Conservation (phyloP, 2,888 invertebrate species). For the Idaea straminata region DNA sequence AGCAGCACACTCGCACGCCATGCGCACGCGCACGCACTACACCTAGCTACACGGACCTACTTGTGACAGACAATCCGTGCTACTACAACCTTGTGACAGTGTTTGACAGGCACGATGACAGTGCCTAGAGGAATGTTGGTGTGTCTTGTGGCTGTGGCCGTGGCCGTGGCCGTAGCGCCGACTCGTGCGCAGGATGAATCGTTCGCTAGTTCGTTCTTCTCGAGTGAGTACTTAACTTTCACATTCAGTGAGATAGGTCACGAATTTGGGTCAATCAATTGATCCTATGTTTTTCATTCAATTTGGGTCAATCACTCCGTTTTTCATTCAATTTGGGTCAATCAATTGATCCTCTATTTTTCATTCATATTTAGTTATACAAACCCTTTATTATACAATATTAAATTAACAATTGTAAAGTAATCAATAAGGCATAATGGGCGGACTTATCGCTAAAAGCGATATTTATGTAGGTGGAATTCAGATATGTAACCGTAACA, state of each 20-base stretch:
- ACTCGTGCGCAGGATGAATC: constrained; percentile 84
- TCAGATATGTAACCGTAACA: too few species aligned
- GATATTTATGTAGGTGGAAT: too few species aligned
- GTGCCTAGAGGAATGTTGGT: constrained; percentile 46
- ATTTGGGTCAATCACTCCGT: too few species aligned
- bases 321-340: too few species aligned
- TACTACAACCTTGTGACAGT: constrained; percentile 32
- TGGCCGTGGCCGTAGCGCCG: constrained; percentile 42
- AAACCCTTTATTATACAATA: too few species aligned
- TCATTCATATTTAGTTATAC: too few species aligned
- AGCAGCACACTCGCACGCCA: constrained; percentile 37
- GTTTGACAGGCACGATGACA: constrained; percentile 54
- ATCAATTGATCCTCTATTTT: too few species aligned
- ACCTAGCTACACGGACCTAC: constrained; percentile 41
- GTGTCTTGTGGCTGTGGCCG: constrained; percentile 41
- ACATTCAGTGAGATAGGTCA: constrained; percentile 5
- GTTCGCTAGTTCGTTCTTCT: constrained; percentile 89
- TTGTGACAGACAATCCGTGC: constrained; percentile 22
- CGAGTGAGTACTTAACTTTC: constrained; percentile 79
- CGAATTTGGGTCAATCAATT: constrained; percentile 14
- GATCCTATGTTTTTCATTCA: background rate
- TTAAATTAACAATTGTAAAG: too few species aligned
- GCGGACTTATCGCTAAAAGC: too few species aligned
- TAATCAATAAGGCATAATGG: too few species aligned
- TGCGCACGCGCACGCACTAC: constrained; percentile 52